Evolutionary conservation across 2,797 vertebrate species (phyloP), one percentile per base, ranked within the genome.

Genomic region (Loriculus beryllinus): DNA sequence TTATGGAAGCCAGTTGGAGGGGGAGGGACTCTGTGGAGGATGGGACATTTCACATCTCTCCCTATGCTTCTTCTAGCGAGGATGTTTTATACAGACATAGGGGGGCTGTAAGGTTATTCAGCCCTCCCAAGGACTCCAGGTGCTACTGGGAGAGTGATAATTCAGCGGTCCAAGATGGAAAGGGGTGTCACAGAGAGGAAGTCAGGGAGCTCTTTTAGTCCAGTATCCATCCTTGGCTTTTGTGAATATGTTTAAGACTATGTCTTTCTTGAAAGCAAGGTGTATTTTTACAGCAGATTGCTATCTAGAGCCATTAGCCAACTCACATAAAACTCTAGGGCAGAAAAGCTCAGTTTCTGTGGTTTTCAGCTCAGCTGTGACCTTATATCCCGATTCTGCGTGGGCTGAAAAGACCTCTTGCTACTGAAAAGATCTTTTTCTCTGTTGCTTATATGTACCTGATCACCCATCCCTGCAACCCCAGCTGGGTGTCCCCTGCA

Each of bases 1-100:
- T 87, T 78, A 9, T 47, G 48, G 82, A 80, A 85, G 72, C 16
- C 84, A 62, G 69, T 62, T 70, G 89, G 82, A 94, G 68, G 43
- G 47, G 71, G 43, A 14, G 47, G 68, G 43, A 14, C 28, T 64
- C 65, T 42, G 62, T 33, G 40, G 45, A 87, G 52, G 49, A 80
- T 35, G 35, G 57, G 54, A 71, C 19, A 31, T 54, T 67, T 77
- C 40, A 7, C 1, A 6, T 47, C 35, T 28, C 47, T 79, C 47
- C 51, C 51, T 94, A 74, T 5, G 12, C 47, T 54, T 43, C 65
- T 82, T 48, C 31, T 35, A 23, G 9, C 37, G 26, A 90, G 22
- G 49, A 37, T 69, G 54, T 29, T 85, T 81, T 81, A 64, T 33
- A 23, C 35, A 37, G 57, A 68, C 42, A 43, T 3, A 28, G 54